phyloP scores from a whole-genome alignment of 2,888 invertebrate genomes.

The Entomobrya multifasciata region DNA sequence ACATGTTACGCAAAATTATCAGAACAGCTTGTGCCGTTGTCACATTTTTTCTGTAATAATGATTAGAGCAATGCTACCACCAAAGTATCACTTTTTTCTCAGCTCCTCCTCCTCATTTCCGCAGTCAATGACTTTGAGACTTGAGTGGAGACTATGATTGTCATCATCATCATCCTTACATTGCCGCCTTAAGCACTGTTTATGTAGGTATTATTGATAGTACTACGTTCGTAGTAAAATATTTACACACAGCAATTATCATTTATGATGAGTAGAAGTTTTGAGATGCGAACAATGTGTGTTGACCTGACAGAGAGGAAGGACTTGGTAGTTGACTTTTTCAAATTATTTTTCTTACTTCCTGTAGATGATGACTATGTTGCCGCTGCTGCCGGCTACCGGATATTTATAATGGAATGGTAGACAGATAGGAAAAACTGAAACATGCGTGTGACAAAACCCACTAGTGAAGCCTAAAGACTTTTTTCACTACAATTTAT shows the following conservation, averaged over 20 bases:
- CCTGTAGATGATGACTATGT: neutral
- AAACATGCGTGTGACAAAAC: no score
- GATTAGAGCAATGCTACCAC: slow-evolving; percentile 1
- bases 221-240: no score
- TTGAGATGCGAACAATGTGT: no score
- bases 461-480: no score
- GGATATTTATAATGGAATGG: neutral
- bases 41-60: neutral
- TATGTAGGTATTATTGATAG: neutral
- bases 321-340: slow-evolving; percentile 11
- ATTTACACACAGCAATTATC: no score
- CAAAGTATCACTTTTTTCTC: slow-evolving; percentile 55
- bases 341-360: slow-evolving; percentile 23
- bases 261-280: no score
- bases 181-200: neutral
- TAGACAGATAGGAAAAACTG: neutral
- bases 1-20: no score
- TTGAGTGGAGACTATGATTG: neutral
- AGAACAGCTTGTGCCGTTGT: slow-evolving; percentile 8
- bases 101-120: slow-evolving; percentile 75
- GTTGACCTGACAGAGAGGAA: neutral
- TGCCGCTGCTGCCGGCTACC: neutral
- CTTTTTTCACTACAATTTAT: neutral
- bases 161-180: neutral
- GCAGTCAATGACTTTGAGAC: slow-evolving; percentile 67